Base-by-base conservation (phyloP, 2,113 vertebrate species). In the Nematolebias whitei region DNA sequence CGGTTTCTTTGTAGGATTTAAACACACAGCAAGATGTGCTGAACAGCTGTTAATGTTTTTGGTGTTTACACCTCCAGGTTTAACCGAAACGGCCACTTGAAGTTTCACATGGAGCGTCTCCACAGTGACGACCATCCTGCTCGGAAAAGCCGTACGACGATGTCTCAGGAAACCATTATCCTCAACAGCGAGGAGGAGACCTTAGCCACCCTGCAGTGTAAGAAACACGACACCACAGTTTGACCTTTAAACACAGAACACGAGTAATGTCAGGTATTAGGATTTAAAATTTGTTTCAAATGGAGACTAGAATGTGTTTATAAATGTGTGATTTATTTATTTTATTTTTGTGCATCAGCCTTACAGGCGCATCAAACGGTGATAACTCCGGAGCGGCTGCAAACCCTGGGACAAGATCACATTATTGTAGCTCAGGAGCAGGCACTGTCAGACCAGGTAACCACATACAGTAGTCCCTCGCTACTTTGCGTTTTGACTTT, bases 51-150 rank as follows among this genome's bases (percentile, higher is more conserved):
- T 1, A 1, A 1, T 41, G 6, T 39, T 24, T 49, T 7, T 44
- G 2, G 49, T 24, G 52, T 20, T 5, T 11, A 40, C 12, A 41
- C 16, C 48, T 26, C 24, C 72, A 99, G 98, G 78, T 99, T 99
- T 89, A 98, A 98, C 86, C 95, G 97, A 19, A 99, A 99, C 0
- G 96, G 96, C 8, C 98, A 99, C 81, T 91, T 99, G 52, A 99
- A 99, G 89, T 99, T 99, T 88, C 98, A 99, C 87, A 96, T 94
- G 90, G 95, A 99, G 83, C 92, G 97, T 57, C 93, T 99, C 65
- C 98, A 99, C 83, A 95, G 88, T 79, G 91, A 93, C 0, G 95
- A 96, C 13, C 78, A 90, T 20, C 71, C 74, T 0, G 81, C 89
- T 40, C 94, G 92, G 63, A 95, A 92, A 77, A 11, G 72, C 0